A percentile compares a stretch with the other conserved stretches of the same genome.
These are phyloP conservation scores for Origma solitaria DNA, from an alignment of 2,113 vertebrate genomes.

Conservation along the genomic window DNA sequence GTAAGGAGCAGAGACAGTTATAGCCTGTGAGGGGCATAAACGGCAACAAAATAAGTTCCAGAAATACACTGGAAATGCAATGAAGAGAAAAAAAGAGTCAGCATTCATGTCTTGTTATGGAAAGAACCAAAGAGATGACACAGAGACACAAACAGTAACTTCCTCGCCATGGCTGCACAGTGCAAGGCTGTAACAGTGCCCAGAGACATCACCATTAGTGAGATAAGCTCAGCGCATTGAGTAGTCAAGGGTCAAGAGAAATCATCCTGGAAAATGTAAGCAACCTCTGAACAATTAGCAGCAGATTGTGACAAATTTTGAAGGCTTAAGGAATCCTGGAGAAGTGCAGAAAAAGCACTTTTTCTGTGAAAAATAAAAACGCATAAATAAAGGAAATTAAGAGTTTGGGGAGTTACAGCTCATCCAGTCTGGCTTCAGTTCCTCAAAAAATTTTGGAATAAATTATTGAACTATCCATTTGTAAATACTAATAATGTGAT, in stretches of 20 bases:
- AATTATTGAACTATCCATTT: background rate
- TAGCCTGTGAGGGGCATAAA: background rate
- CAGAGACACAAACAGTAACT: background rate
- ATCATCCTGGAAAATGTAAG: background rate
- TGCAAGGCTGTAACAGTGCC: background rate
- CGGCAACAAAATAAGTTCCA: background rate
- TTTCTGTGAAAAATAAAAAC: background rate
- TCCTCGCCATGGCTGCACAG: background rate
- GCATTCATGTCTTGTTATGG: rapidly evolving
- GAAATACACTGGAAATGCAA: background rate
- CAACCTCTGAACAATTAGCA: background rate
- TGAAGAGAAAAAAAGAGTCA: background rate
- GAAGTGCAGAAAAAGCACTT: background rate
- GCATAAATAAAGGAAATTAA: background rate
- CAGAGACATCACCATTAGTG: rapidly evolving
- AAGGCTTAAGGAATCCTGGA: background rate
- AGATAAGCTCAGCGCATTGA: background rate
- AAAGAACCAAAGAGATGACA: background rate
- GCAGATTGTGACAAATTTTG: background rate
- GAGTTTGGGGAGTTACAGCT: background rate
- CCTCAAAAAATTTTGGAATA: background rate
- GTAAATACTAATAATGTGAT: background rate
- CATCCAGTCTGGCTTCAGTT: background rate
- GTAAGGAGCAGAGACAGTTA: background rate
- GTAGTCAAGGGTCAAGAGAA: background rate